Evolutionary conservation across 1,140 invertebrate genomes (phyloP), one percentile per base, ranked within the genome.

Genomic region (Cyclargus thomasi): DNA sequence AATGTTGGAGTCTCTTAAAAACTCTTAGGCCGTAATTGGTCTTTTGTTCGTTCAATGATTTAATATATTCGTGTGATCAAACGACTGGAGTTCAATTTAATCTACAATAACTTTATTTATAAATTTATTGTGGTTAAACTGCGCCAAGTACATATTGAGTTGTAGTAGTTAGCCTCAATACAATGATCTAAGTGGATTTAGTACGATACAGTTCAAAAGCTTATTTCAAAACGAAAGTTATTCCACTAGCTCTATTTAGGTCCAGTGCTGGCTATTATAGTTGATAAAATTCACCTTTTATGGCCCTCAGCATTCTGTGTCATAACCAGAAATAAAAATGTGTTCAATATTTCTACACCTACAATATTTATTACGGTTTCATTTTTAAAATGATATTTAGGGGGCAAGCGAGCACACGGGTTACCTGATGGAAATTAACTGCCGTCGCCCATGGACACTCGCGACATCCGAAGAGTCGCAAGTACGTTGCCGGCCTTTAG

Each of bases 281-380:
- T 59, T 59, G 55, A 59, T 21, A 59, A 59, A 59, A 59, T 20
- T 59, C 55, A 59, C 55, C 55, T 11, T 59, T 59, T 59, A 59
- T 20, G 55, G 18, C 5, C 20, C 2, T 21, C 6, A 55, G 21
- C 17, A 59, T 59, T 20, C 55, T 59, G 20, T 59, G 10, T 20
- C 55, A 59, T 59, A 59, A 18, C 11, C n/a, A 20, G 20, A 59
- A 18, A 18, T 59, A 59, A 10, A 55, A 59, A 59, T 22, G 5
- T 59, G 55, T 59, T 2, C 55, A 21, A 20, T 20, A 59, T 59
- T 59, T 59, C 55, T 20, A 20, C 55, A 59, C 18, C 53, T 55
- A 55, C n/a, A 55, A 18, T 21, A 59, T 59, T 20, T 59, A 11
- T 0, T 57, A 20, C 1, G 14, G 39, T 47, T 47, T 39, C 10